Conservation (phyloP, 2,888 invertebrate genomes). For the Patella ulyssiponensis region DNA sequence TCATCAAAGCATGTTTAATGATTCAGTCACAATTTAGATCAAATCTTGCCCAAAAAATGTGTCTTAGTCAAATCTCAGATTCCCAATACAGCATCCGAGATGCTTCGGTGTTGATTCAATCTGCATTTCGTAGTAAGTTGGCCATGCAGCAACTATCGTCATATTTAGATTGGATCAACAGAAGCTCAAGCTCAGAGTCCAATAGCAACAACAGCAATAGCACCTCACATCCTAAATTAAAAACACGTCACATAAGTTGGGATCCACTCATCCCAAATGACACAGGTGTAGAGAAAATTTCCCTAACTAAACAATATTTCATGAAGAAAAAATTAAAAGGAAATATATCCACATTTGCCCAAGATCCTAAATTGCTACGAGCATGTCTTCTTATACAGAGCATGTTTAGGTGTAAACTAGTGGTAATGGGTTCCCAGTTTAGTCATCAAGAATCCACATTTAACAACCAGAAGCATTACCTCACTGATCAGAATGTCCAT, state of each 20-base stretch:
- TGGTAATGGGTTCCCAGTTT: neutral
- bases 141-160: neutral
- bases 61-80: neutral
- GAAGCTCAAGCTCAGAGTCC: neutral
- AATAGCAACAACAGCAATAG: neutral
- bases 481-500: neutral
- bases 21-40: neutral
- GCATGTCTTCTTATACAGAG: neutral
- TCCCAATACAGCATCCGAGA: neutral
- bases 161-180: conserved; percentile 6
- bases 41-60: conserved; percentile 10
- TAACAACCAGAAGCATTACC: neutral
- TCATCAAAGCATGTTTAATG: conserved; percentile 5
- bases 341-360: neutral
- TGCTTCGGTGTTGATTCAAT: conserved; percentile 1
- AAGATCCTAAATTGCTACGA: neutral
- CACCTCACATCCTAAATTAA: neutral
- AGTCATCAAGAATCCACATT: neutral
- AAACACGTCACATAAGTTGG: neutral
- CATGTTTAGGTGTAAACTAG: neutral
- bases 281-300: conserved; percentile 1
- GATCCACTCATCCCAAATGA: neutral
- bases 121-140: neutral
- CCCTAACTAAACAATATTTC: conserved; percentile 5
- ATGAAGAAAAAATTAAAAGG: neutral